Evolutionary conservation across 2,113 vertebrate species (phyloP), one percentile per base, ranked within the genome.

Genomic region (Catagonus wagneri): DNA sequence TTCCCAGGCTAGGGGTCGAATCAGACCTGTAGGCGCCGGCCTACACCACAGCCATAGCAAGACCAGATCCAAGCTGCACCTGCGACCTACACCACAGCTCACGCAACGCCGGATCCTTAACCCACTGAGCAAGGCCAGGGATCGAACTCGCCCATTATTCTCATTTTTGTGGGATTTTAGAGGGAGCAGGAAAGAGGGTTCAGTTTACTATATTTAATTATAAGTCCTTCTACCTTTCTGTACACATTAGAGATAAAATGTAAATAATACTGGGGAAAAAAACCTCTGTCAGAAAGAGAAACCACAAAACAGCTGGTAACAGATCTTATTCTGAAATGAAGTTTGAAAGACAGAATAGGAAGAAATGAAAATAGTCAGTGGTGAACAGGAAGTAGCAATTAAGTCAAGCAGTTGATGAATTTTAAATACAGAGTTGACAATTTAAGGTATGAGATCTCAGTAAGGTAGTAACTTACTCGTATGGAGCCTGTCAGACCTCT

Each of bases 401-500:
- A 86, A 76, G 76, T 1, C 50, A 89, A 75, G 25, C 7, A 75
- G 79, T 19, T 79, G 50, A 95, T 39, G 19, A 89, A 87, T 94
- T 93, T 94, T 39, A 90, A 61, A 90, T 12, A 86, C 2, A 52
- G 1, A 72, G 52, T 12, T 89, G 32, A 92, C 60, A 90, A 83
- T 84, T 56, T 58, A 61, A 36, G 36, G 34, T 10, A 39, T 15
- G 12, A 90, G 71, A 92, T 79, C 81, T 94, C 22, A 80, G 3
- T 34, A 32, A 71, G 93, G 79, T 71, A 76, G 79, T 71, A 76
- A 98, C 98, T 99, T 98, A 99, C 99, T 98, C 98, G 99, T 98
- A 36, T 98, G 99, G 10, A 99, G 99, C 80, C 99, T 98, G 97
- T 99, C 98, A 6, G 99, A 98, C 50, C 99, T 99, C 96, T 99